Evolutionary conservation across 2,113 vertebrate genomes (phyloP).

Genomic region (Holacanthus passer): DNA sequence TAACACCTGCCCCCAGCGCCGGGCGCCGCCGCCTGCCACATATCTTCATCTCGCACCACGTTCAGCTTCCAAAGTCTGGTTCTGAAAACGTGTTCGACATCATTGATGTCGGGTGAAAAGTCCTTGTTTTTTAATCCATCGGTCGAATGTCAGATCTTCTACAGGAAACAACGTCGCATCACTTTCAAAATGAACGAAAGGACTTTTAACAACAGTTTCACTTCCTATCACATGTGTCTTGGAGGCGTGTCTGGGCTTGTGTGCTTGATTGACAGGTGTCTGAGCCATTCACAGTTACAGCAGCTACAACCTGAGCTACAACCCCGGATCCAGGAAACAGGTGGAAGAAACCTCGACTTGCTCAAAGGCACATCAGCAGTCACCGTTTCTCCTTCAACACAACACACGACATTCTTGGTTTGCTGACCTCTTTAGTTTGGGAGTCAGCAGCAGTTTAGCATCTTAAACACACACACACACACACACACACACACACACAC

Average conservation of each 20-base stretch:
- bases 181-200: too few species aligned
- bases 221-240: neutral
- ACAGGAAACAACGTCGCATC: too few species aligned
- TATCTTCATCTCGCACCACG: slow-evolving; percentile 42
- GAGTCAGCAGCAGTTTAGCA: slow-evolving; percentile 39
- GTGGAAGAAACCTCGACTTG: neutral
- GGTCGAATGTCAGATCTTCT: too few species aligned
- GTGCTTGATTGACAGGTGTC: neutral
- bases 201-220: too few species aligned
- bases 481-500: slow-evolving; percentile 31
- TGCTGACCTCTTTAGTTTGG: neutral
- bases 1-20: slow-evolving; percentile 67
- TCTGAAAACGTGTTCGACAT: neutral
- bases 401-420: neutral
- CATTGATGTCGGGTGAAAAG: too few species aligned
- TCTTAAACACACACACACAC: slow-evolving; percentile 23
- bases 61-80: neutral
- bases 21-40: slow-evolving; percentile 40
- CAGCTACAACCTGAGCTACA: too few species aligned
- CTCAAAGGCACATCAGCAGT: slow-evolving; percentile 1
- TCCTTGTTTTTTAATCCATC: too few species aligned
- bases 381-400: neutral
- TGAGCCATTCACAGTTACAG: neutral
- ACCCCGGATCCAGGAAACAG: too few species aligned
- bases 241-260: neutral